phyloP scores from a whole-genome alignment of 2,113 vertebrate genomes.

The Toxotes chatareus region DNA sequence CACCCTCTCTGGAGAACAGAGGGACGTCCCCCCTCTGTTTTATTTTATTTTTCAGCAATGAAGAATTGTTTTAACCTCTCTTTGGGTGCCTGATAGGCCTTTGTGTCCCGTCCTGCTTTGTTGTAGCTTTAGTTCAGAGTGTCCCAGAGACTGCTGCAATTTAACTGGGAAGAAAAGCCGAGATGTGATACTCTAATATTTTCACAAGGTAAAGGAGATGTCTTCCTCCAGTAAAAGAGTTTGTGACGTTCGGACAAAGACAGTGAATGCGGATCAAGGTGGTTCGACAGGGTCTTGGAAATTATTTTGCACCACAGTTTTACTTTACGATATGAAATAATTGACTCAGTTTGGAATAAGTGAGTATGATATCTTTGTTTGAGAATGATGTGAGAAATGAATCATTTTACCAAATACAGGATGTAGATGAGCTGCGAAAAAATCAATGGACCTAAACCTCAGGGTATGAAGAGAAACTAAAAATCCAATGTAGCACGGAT shows the following conservation, averaged over 20 bases:
- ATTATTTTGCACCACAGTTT: constrained; percentile 76
- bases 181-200: constrained; percentile 24
- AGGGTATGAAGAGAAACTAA: constrained; percentile 81
- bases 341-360: constrained; percentile 49
- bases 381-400: constrained; percentile 57
- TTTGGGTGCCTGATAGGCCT: constrained; percentile 64
- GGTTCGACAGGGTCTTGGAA: constrained; percentile 75
- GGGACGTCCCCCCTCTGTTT: constrained; percentile 51
- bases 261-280: constrained; percentile 48
- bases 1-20: constrained; percentile 66
- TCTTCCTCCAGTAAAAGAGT: constrained; percentile 80
- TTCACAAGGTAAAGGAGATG: constrained; percentile 70
- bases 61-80: constrained; percentile 61
- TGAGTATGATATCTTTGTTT: constrained; percentile 64
- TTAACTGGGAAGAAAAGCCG: constrained; percentile 57
- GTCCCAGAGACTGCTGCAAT: constrained; percentile 62
- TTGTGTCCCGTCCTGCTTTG: constrained; percentile 63
- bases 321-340: constrained; percentile 56
- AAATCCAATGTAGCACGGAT: constrained; percentile 82
- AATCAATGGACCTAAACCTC: constrained; percentile 80
- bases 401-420: constrained; percentile 75
- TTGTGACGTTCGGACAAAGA: constrained; percentile 58
- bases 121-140: constrained; percentile 62
- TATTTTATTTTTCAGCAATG: constrained; percentile 57
- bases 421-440: constrained; percentile 60